Percentiles rank a stretch among this genome's conserved stretches.
Conservation (phyloP, 2,113 vertebrate genomes). For the Ptilorrhoa leucosticta region DNA sequence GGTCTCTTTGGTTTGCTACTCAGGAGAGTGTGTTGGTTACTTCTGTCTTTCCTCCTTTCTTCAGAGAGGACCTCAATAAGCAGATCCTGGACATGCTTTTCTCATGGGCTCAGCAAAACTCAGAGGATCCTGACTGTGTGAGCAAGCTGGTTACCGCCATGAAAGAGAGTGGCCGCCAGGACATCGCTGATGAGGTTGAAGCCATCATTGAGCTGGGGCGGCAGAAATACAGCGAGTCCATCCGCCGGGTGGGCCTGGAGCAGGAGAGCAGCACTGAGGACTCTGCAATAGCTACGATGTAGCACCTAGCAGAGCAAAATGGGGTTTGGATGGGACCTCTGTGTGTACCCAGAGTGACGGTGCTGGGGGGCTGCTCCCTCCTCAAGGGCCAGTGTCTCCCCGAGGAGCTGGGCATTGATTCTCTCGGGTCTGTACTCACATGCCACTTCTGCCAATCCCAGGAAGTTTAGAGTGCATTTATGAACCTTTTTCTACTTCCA, state of each 20-base stretch:
- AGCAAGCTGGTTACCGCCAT: conserved; percentile 78
- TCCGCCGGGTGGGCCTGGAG: conserved; percentile 84
- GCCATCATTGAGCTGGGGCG: conserved; percentile 83
- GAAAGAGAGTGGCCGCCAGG: conserved; percentile 81
- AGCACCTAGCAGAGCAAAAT: not conserved
- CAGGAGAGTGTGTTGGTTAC: not conserved
- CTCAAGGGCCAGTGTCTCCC: not conserved
- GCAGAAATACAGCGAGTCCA: conserved; percentile 84
- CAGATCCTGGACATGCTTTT: conserved; percentile 91
- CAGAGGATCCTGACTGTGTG: conserved; percentile 71
- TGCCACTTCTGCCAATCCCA: not conserved
- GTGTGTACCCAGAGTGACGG: rapidly evolving
- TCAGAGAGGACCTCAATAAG: conserved; percentile 83
- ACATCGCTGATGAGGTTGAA: conserved; percentile 87
- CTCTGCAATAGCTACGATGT: conserved; percentile 43
- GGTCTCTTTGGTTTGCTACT: not conserved
- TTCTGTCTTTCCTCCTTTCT: not conserved
- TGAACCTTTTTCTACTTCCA: not conserved
- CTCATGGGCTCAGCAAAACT: conserved; percentile 84
- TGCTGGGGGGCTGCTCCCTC: not conserved
- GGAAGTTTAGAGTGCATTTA: not conserved
- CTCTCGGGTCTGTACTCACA: not conserved
- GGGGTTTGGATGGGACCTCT: not conserved
- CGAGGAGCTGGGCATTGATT: not conserved
- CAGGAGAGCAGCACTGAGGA: conserved; percentile 58